phyloP scores from a whole-genome alignment of 1,140 invertebrate genomes.

The Rhagoletis pomonella region DNA sequence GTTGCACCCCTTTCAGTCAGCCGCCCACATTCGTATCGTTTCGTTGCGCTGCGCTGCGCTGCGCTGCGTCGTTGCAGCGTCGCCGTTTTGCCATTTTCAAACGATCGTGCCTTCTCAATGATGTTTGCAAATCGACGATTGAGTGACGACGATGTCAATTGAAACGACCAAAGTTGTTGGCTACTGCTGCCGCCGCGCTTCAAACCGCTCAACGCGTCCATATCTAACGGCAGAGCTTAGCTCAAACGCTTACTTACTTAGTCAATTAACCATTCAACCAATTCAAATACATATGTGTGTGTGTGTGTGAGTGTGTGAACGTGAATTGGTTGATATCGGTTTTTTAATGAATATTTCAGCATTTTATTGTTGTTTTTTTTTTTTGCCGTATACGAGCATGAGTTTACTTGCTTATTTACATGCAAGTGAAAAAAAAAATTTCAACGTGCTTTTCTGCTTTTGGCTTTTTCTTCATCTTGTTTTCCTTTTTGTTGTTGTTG shows the following conservation, averaged over 20 bases:
- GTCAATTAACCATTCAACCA: constrained; percentile 44
- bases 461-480: constrained; percentile 1
- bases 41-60: background rate
- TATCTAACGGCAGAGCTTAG: constrained; percentile 23
- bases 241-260: background rate
- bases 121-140: constrained; percentile 37
- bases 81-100: background rate
- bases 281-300: background rate
- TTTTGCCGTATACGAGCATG: background rate
- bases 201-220: background rate
- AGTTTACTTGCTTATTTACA: constrained; percentile 37
- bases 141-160: constrained; percentile 38
- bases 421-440: background rate
- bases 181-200: background rate
- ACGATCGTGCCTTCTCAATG: constrained; percentile 5
- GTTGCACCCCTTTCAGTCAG: background rate
- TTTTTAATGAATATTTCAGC: constrained; percentile 4
- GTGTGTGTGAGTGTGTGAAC: background rate
- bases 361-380: constrained; percentile 26
- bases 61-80: background rate
- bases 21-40: too few species aligned
- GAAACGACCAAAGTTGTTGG: constrained; percentile 29
- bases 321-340: background rate
- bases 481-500: constrained; percentile 4
- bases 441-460: constrained; percentile 45